Conservation (phyloP, 2,888 invertebrate species). For the Pachliopta kotzebuea region DNA sequence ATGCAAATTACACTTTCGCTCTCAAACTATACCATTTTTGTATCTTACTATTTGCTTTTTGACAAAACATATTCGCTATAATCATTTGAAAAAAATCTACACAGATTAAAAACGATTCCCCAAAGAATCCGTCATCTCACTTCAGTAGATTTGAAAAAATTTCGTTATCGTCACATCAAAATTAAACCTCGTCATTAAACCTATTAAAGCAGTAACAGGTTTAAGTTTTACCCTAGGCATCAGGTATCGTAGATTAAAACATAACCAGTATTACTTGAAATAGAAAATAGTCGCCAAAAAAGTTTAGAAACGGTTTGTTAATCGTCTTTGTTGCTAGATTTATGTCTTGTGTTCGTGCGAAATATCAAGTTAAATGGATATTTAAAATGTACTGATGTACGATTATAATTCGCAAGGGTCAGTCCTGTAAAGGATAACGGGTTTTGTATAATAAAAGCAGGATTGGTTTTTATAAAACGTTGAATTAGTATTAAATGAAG, state of each 20-base stretch:
- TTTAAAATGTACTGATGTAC: slow-evolving; percentile 26
- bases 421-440: slow-evolving; percentile 24
- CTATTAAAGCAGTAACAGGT: slow-evolving; percentile 5
- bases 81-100: slow-evolving; percentile 3
- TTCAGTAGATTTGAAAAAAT: no score
- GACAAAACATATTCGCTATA: slow-evolving; percentile 34
- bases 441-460: not conserved
- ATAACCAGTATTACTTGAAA: slow-evolving; percentile 46
- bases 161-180: no score
- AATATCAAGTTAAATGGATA: slow-evolving; percentile 53
- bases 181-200: no score
- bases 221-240: slow-evolving; percentile 8
- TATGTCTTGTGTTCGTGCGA: slow-evolving; percentile 54
- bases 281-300: slow-evolving; percentile 44
- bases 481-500: no score
- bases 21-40: slow-evolving; percentile 62
- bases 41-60: slow-evolving; percentile 40
- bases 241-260: slow-evolving; percentile 41
- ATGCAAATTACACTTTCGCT: slow-evolving; percentile 80
- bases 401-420: slow-evolving; percentile 33
- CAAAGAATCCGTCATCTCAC: not conserved
- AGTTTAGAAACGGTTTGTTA: slow-evolving; percentile 69
- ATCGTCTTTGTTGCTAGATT: slow-evolving; percentile 59
- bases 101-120: not conserved
- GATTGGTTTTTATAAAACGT: no score